phyloP scores from a whole-genome alignment of 2,797 vertebrate genomes.

The Carduelis carduelis region DNA sequence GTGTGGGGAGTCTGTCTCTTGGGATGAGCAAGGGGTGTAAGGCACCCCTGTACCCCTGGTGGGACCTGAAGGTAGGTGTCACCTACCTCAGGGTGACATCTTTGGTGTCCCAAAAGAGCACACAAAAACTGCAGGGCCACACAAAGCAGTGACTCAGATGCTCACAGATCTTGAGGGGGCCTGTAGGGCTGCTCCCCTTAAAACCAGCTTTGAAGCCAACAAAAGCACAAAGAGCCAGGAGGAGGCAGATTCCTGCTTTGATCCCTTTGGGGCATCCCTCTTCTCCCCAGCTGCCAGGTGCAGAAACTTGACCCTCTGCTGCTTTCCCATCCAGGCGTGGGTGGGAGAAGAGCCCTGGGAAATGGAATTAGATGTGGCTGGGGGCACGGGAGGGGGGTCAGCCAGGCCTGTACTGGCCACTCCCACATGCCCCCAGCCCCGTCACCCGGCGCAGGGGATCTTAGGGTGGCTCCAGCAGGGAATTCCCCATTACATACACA shows the following conservation, averaged over 20 bases:
- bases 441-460: not conserved
- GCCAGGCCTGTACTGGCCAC: not conserved
- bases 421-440: accelerated
- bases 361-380: not conserved
- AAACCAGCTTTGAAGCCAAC: slow-evolving; percentile 1
- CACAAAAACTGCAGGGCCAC: not conserved
- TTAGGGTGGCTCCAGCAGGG: not conserved
- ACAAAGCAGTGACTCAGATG: not conserved
- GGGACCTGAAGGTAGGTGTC: not conserved
- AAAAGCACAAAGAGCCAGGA: not conserved
- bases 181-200: not conserved
- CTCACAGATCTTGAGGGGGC: not conserved
- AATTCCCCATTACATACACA: slow-evolving; percentile 34
- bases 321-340: slow-evolving; percentile 8
- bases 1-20: not conserved
- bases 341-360: slow-evolving; percentile 39
- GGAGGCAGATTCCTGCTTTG: slow-evolving; percentile 27
- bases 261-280: not conserved
- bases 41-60: accelerated
- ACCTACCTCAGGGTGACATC: not conserved
- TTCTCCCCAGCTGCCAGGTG: not conserved
- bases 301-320: not conserved
- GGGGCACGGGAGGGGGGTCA: accelerated
- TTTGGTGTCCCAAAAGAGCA: not conserved
- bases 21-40: not conserved